phyloP scores from a whole-genome alignment of 2,888 invertebrate species.

The Bellardia pandia region DNA sequence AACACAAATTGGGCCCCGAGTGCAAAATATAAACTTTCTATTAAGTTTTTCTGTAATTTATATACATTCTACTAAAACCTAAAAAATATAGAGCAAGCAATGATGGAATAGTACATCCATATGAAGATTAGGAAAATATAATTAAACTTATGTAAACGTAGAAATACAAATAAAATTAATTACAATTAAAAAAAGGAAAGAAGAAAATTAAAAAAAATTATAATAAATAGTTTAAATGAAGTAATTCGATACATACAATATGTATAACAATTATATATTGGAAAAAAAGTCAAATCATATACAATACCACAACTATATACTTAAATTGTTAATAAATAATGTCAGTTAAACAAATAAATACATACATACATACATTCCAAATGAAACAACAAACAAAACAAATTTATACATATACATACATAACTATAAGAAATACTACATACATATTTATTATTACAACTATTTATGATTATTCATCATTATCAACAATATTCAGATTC shows the following conservation, averaged over 20 bases:
- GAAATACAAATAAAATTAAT: neutral
- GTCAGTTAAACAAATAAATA: slow-evolving; percentile 12
- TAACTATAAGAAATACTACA: neutral
- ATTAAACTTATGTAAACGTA: slow-evolving; percentile 15
- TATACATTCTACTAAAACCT: neutral
- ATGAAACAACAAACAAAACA: neutral
- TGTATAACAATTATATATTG: neutral
- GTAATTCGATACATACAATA: neutral
- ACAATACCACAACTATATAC: slow-evolving; percentile 30
- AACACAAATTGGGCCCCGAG: slow-evolving; percentile 1
- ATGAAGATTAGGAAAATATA: slow-evolving; percentile 16
- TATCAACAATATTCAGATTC: neutral
- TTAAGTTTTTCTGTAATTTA: neutral
- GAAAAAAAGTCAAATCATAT: neutral
- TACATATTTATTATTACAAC: slow-evolving; percentile 6
- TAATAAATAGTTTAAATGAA: neutral
- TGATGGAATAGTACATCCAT: slow-evolving; percentile 44
- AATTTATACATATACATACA: neutral
- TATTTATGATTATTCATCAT: slow-evolving; percentile 6
- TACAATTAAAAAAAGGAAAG: neutral
- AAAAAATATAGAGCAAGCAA: slow-evolving; percentile 43
- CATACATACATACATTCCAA: neutral
- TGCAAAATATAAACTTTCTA: slow-evolving; percentile 7
- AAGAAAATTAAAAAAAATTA: slow-evolving; percentile 1
- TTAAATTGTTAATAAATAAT: slow-evolving; percentile 39